Evolutionary conservation across 2,113 vertebrate species (phyloP).

Genomic region (Aramus guarauna): DNA sequence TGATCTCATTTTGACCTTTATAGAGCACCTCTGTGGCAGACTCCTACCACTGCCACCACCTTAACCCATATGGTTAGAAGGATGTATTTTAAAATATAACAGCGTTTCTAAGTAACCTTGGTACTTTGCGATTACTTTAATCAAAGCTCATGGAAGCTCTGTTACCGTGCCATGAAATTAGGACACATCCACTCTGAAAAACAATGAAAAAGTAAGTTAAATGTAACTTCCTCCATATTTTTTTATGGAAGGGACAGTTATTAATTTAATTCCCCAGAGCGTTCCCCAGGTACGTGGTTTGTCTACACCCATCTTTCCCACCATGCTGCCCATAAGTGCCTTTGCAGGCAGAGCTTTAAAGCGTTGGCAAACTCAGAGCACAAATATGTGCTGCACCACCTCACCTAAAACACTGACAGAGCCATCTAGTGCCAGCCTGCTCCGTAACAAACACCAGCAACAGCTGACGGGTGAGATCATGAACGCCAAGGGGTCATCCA

Average conservation of each 20-base stretch:
- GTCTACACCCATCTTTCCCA: not conserved
- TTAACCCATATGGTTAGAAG: not conserved
- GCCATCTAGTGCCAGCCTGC: not conserved
- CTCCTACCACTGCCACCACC: not conserved
- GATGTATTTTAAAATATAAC: not conserved
- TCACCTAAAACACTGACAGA: not conserved
- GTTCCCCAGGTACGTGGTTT: not conserved
- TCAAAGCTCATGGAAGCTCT: not conserved
- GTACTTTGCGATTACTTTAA: not conserved
- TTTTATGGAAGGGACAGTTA: not conserved
- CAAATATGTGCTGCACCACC: not conserved
- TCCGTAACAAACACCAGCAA: not conserved
- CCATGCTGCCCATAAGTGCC: not conserved
- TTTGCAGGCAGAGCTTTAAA: not conserved
- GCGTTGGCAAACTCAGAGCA: not conserved
- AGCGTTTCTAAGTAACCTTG: not conserved
- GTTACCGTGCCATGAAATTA: not conserved
- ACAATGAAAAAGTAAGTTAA: not conserved
- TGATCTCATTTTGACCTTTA: conserved; percentile 52
- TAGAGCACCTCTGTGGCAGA: not conserved
- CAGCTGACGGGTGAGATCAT: not conserved
- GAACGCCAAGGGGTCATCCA: not conserved
- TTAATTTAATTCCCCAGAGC: not conserved
- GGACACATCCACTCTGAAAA: not conserved
- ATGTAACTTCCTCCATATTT: not conserved